Evolutionary conservation across 2,888 invertebrate genomes (phyloP).

Genomic region (Eupithecia centaureata): DNA sequence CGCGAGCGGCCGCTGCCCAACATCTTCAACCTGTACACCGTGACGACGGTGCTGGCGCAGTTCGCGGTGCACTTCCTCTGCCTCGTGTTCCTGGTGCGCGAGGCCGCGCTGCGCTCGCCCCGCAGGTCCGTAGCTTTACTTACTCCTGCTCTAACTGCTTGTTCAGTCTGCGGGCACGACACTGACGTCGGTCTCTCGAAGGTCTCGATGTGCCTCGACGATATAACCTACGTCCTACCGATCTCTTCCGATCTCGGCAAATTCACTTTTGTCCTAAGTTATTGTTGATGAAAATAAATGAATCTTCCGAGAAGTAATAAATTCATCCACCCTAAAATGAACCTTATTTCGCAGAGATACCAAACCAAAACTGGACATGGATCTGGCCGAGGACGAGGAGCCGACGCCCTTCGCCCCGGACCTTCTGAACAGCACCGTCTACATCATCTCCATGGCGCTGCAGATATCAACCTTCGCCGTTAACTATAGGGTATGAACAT

Average conservation of each 20-base stretch:
- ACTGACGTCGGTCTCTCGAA: no score
- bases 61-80: constrained; percentile 97
- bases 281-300: no score
- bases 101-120: constrained; percentile 89
- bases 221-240: no score
- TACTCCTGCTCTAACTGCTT: no score
- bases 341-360: constrained; percentile 73
- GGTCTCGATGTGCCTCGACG: no score
- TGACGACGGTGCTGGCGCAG: constrained; percentile 96
- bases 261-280: no score
- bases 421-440: constrained; percentile 98
- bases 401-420: constrained; percentile 93
- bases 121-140: no score
- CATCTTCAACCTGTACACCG: constrained; percentile 99
- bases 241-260: no score
- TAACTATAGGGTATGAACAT: constrained; percentile 96
- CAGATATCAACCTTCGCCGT: constrained; percentile 99
- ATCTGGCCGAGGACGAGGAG: constrained; percentile 88
- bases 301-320: no score
- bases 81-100: constrained; percentile 93
- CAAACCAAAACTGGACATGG: constrained; percentile 84
- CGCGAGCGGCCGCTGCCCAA: constrained; percentile 98
- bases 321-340: no score
- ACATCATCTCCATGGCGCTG: constrained; percentile 98
- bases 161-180: no score